Percentiles rank a stretch among this genome's conserved stretches.
Evolutionary conservation across 2,888 invertebrate species (phyloP).

Genomic region (Mythimna impura): DNA sequence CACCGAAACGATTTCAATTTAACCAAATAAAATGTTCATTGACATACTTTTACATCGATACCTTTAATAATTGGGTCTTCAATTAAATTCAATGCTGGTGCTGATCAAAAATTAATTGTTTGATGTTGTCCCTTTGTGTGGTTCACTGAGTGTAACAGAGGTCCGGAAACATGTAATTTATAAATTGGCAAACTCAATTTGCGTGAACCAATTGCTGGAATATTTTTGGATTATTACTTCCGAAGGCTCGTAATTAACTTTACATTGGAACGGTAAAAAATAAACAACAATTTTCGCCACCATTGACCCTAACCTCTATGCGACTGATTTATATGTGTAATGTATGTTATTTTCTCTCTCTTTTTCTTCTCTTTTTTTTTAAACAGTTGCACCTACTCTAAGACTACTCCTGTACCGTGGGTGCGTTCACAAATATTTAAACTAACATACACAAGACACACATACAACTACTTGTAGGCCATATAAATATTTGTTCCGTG

Average conservation of each 20-base stretch:
- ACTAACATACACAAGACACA: too few relatives aligned
- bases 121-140: constrained; percentile 52
- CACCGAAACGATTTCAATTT: constrained; percentile 14
- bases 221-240: constrained; percentile 25
- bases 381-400: too few relatives aligned
- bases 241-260: constrained; percentile 23
- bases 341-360: background rate
- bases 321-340: background rate
- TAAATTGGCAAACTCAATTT: constrained; percentile 50
- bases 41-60: constrained; percentile 25
- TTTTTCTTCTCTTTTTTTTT: too few relatives aligned
- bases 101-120: constrained; percentile 50
- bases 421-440: too few relatives aligned
- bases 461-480: too few relatives aligned
- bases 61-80: constrained; percentile 32
- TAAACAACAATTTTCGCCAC: background rate
- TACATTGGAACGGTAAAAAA: background rate
- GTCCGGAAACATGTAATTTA: constrained; percentile 43
- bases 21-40: constrained; percentile 37
- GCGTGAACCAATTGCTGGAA: constrained; percentile 5
- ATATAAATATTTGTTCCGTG: too few relatives aligned
- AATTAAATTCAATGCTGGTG: constrained; percentile 46
- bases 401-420: too few relatives aligned
- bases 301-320: background rate
- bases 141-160: constrained; percentile 27